These are phyloP conservation scores for Argyrosomus japonicus DNA, from an alignment of 2,113 vertebrate genomes.

Conservation along the genomic window DNA sequence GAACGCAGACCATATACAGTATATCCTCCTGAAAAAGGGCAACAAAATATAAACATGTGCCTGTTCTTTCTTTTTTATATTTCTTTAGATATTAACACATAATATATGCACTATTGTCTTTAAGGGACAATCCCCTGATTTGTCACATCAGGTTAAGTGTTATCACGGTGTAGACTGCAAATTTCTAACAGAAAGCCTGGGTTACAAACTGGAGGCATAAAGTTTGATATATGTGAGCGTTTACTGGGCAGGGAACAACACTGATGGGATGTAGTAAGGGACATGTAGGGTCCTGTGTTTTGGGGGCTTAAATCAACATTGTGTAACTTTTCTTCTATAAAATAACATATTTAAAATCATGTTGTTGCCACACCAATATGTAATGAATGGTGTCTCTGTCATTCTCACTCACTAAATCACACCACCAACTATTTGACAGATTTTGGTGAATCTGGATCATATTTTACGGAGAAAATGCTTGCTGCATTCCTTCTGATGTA, in stretches of 20 bases:
- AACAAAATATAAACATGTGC: background rate
- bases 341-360: no score
- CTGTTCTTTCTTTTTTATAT: background rate
- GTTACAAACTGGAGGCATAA: background rate
- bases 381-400: no score
- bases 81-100: background rate
- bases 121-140: background rate
- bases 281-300: background rate
- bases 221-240: background rate
- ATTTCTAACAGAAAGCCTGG: background rate
- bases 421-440: no score
- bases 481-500: no score
- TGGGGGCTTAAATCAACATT: background rate
- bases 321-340: no score
- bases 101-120: background rate
- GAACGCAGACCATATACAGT: background rate
- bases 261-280: background rate
- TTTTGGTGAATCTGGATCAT: no score
- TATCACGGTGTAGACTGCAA: background rate
- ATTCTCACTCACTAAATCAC: no score
- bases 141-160: background rate
- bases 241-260: background rate
- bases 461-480: no score
- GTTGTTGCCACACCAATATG: no score
- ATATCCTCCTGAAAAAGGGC: background rate